Percentiles rank a stretch among this genome's conserved stretches.
Conservation (phyloP, 2,888 invertebrate genomes). For the Drosophila borealis region DNA sequence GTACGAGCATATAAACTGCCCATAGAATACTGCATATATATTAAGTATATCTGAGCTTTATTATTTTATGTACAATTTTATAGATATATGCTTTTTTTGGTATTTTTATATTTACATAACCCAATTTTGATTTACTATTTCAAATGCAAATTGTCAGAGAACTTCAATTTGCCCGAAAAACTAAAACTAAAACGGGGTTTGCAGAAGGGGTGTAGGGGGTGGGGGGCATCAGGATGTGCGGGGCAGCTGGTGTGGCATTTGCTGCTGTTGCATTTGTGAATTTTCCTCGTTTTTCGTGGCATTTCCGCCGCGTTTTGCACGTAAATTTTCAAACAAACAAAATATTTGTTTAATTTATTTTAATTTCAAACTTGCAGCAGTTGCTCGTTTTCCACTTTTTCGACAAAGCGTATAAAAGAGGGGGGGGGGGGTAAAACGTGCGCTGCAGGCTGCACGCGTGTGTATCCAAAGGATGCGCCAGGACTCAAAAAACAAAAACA, state of each 20-base stretch:
- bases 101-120: slow-evolving; percentile 44
- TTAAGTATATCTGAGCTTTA: neutral
- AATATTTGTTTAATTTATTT: slow-evolving; percentile 80
- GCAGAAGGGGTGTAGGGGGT: neutral
- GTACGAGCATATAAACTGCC: neutral
- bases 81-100: neutral
- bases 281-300: slow-evolving; percentile 44
- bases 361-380: slow-evolving; percentile 76
- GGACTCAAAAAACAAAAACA: slow-evolving; percentile 26
- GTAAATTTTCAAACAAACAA: slow-evolving; percentile 77
- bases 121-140: slow-evolving; percentile 59
- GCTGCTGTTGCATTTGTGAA: slow-evolving; percentile 25
- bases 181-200: slow-evolving; percentile 9
- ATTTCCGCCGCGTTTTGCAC: slow-evolving; percentile 66
- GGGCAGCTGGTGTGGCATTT: slow-evolving; percentile 27
- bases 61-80: neutral
- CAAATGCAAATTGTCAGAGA: slow-evolving; percentile 54
- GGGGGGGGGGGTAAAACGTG: slow-evolving; percentile 20
- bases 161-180: slow-evolving; percentile 19
- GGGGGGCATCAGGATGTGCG: slow-evolving; percentile 20
- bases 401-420: neutral
- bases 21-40: neutral
- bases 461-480: slow-evolving; percentile 61
- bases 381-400: slow-evolving; percentile 50
- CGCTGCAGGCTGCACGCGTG: slow-evolving; percentile 42